phyloP scores from a whole-genome alignment of 2,113 vertebrate genomes.

The Speoplatyrhinus poulsoni region DNA sequence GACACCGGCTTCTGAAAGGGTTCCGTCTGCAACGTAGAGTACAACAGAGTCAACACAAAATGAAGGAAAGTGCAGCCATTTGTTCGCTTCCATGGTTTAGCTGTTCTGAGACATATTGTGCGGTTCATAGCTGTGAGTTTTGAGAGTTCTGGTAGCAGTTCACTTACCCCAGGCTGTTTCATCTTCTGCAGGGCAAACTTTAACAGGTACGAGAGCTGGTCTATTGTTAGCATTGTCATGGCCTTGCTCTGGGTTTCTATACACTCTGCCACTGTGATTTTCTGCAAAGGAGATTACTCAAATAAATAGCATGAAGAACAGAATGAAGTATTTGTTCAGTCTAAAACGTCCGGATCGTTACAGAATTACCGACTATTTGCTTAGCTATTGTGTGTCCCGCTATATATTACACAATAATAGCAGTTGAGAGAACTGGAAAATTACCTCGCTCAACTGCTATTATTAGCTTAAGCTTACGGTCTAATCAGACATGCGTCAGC shows the following conservation, averaged over 20 bases:
- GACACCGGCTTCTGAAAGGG: slow-evolving; percentile 98
- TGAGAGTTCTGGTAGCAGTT: background rate
- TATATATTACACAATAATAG: no score
- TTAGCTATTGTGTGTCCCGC: no score
- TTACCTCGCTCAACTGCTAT: no score
- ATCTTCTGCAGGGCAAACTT: slow-evolving; percentile 99
- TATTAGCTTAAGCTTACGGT: no score
- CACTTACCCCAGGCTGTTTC: slow-evolving; percentile 97
- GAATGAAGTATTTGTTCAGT: background rate
- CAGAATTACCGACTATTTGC: no score
- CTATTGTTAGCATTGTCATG: slow-evolving; percentile 96
- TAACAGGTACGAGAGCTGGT: slow-evolving; percentile 96
- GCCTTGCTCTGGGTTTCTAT: slow-evolving; percentile 99
- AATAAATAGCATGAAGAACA: background rate
- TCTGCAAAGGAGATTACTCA: slow-evolving; percentile 75
- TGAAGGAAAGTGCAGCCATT: slow-evolving; percentile 7
- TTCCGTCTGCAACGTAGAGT: slow-evolving; percentile 83
- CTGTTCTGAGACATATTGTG: background rate
- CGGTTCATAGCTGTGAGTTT: background rate
- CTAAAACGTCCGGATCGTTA: no score
- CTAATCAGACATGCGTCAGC: no score
- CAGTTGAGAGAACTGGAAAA: no score
- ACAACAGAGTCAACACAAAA: background rate
- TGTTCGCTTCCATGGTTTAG: background rate
- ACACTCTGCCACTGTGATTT: slow-evolving; percentile 99